Percentiles rank a stretch among this genome's conserved stretches.
These are phyloP conservation scores for Apeira syringaria DNA, from an alignment of 2,888 invertebrate genomes.

Conservation along the genomic window DNA sequence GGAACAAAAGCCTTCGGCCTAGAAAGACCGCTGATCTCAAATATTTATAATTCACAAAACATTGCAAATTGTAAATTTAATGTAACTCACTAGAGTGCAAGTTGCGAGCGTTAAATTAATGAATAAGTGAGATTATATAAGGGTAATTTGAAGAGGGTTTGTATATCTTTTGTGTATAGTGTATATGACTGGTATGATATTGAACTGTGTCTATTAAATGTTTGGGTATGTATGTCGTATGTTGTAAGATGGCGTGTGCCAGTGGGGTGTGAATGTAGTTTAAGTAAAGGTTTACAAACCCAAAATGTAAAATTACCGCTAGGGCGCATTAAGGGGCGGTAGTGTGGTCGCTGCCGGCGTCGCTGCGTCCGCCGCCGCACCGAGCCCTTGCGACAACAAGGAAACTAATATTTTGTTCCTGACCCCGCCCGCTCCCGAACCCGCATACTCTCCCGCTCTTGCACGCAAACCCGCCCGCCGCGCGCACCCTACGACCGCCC, in stretches of 20 bases:
- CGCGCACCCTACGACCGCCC: constrained; percentile 11
- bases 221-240: constrained; percentile 16
- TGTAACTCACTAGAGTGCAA: constrained; percentile 72
- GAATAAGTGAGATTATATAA: constrained; percentile 60
- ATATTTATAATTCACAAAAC: constrained; percentile 27
- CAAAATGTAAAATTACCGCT: constrained; percentile 82
- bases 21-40: constrained; percentile 35
- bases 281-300: constrained; percentile 84
- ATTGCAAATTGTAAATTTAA: constrained; percentile 41
- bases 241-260: constrained; percentile 18
- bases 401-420: constrained; percentile 85
- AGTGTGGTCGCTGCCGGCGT: constrained; percentile 72
- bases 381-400: constrained; percentile 84
- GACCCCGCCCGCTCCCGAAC: constrained; percentile 65
- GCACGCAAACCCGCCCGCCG: constrained; percentile 65
- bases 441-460: constrained; percentile 44
- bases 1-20: constrained; percentile 4
- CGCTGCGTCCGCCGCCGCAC: constrained; percentile 80
- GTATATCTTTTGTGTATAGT: constrained; percentile 68
- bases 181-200: constrained; percentile 28
- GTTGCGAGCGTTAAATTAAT: constrained; percentile 70
- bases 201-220: constrained; percentile 30
- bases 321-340: constrained; percentile 80
- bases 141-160: constrained; percentile 72
- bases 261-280: constrained; percentile 55